Percentiles rank a stretch among this genome's conserved stretches.
phyloP scores from a whole-genome alignment of 92 coral and sea anemone species.

The Actinernus sp. region DNA sequence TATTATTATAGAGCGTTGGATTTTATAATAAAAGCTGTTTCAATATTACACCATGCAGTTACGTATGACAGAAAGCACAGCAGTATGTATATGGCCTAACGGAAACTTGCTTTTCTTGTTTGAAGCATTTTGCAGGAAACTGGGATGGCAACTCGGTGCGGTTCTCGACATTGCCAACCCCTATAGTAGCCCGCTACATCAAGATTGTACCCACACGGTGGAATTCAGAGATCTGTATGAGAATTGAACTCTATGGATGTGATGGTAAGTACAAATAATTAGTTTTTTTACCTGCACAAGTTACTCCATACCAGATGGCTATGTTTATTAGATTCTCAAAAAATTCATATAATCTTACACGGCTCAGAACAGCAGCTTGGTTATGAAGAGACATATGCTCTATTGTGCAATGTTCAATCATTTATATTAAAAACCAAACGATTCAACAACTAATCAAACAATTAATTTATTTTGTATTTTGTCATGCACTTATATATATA shows the following conservation, averaged over 20 bases:
- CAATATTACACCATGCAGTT: no score
- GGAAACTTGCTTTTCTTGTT: background rate
- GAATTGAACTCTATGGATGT: slow-evolving; percentile 78
- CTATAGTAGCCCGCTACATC: slow-evolving; percentile 52
- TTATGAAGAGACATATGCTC: background rate
- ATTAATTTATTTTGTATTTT: no score
- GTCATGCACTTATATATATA: no score
- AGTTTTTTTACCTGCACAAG: background rate
- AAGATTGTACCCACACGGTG: slow-evolving; percentile 58
- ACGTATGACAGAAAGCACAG: no score
- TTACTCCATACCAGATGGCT: background rate
- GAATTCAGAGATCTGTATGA: slow-evolving; percentile 64
- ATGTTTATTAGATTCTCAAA: no score
- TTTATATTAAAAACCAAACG: no score
- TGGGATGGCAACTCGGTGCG: slow-evolving; percentile 83
- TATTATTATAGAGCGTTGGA: no score
- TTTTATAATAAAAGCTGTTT: no score
- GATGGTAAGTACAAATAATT: slow-evolving; percentile 12
- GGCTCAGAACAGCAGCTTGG: background rate
- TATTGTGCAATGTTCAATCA: no score
- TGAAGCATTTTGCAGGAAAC: slow-evolving; percentile 72
- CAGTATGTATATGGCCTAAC: no score
- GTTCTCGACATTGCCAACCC: slow-evolving; percentile 61
- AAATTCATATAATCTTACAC: background rate
- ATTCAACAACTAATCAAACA: no score